These are phyloP conservation scores for Periophthalmus magnuspinnatus DNA, from an alignment of 2,797 vertebrate genomes.

Conservation along the genomic window DNA sequence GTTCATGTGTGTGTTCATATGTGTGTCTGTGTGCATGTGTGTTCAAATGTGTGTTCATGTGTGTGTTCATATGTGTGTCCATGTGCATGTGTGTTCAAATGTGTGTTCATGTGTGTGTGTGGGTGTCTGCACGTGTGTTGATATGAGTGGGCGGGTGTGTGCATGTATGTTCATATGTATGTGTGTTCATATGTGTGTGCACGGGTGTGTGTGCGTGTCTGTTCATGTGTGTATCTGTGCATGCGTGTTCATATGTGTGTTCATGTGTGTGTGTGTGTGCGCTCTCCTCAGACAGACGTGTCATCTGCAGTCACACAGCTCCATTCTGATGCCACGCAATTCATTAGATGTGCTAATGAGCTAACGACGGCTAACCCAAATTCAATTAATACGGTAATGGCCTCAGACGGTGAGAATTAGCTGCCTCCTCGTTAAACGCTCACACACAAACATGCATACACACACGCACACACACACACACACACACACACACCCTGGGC, in stretches of 20 bases:
- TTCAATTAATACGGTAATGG: constrained; percentile 99
- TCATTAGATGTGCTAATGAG: constrained; percentile 99
- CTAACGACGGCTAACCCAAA: constrained; percentile 98
- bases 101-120: constrained; percentile 30
- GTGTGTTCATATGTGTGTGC: no score
- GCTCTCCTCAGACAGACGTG: constrained; percentile 81
- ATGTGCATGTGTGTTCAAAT: no score
- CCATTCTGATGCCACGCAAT: constrained; percentile 99
- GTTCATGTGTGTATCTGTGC: not conserved
- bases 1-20: not conserved
- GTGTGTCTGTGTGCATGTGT: constrained; percentile 36
- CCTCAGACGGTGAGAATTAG: constrained; percentile 99
- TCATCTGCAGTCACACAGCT: constrained; percentile 99
- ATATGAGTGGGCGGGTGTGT: no score
- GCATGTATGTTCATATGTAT: not conserved
- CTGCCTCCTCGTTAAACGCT: constrained; percentile 99
- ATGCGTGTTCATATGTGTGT: not conserved
- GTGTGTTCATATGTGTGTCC: not conserved
- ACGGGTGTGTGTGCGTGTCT: not conserved
- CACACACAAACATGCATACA: constrained; percentile 93
- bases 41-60: no score
- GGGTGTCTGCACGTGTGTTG: not conserved
- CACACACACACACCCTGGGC: constrained; percentile 77
- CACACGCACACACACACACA: constrained; percentile 76
- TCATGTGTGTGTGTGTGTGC: constrained; percentile 36